Conservation (phyloP, 2,797 vertebrate genomes). For the Chelon auratus region DNA sequence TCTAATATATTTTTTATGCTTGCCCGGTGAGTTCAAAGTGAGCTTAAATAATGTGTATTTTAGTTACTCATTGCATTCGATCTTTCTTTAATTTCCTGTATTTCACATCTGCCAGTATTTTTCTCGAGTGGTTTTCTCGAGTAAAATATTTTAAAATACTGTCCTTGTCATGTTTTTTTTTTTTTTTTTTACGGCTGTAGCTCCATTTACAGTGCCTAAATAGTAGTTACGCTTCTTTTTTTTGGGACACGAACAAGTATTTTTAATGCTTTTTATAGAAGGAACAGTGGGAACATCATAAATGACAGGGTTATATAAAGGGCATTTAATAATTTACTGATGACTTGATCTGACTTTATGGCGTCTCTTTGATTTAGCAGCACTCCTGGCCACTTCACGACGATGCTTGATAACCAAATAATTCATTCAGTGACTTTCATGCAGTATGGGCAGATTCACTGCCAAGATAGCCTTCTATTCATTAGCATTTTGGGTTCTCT, state of each 20-base stretch:
- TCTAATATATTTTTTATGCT: background rate
- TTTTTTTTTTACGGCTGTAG: no score
- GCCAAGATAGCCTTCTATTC: conserved; percentile 56
- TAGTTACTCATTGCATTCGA: no score
- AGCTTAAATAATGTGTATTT: background rate
- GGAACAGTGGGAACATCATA: conserved; percentile 16
- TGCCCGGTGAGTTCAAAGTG: background rate
- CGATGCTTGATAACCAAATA: conserved; percentile 57
- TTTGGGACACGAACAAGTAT: background rate
- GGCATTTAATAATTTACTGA: conserved; percentile 28
- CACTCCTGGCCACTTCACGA: conserved; percentile 39
- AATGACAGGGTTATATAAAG: conserved; percentile 39
- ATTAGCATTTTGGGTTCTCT: conserved; percentile 54
- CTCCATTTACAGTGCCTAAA: no score
- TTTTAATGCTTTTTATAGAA: background rate
- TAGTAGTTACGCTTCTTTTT: background rate
- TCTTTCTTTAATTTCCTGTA: no score
- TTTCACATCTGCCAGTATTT: background rate
- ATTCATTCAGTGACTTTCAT: conserved; percentile 47
- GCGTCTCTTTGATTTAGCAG: conserved; percentile 38
- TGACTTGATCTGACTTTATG: conserved; percentile 27
- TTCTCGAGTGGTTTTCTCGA: no score
- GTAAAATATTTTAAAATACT: no score
- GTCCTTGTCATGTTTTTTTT: background rate
- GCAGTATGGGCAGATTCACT: conserved; percentile 42